These are phyloP conservation scores for Nasonia oneida DNA, from an alignment of 2,888 invertebrate genomes.

Conservation along the genomic window DNA sequence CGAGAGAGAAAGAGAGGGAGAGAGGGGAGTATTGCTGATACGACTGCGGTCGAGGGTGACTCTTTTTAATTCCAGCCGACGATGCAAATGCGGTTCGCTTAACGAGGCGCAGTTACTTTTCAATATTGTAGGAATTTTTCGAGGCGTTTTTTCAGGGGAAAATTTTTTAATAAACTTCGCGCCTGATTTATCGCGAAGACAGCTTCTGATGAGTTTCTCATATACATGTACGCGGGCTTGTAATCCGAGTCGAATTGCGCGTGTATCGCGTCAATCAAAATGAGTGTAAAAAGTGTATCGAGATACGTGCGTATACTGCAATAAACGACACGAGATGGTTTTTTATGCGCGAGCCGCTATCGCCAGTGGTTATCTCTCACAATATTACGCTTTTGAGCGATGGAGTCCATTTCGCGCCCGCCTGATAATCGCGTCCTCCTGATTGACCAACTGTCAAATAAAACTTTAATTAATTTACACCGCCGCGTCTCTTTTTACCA, in stretches of 20 bases:
- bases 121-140: neutral
- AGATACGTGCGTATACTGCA: neutral
- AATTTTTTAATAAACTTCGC: neutral
- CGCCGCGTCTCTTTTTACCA: conserved; percentile 5
- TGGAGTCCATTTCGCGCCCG: conserved; percentile 33
- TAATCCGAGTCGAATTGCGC: neutral
- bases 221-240: neutral
- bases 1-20: neutral
- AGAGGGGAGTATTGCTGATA: neutral
- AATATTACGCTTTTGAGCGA: conserved; percentile 39
- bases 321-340: conserved; percentile 26
- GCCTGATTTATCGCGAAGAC: neutral
- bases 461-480: conserved; percentile 24
- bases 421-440: conserved; percentile 27
- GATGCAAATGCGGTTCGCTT: conserved; percentile 23
- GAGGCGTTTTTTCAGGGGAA: neutral
- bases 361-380: conserved; percentile 24
- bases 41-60: neutral
- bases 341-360: conserved; percentile 36
- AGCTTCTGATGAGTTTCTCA: conserved; percentile 7
- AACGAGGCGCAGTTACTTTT: neutral
- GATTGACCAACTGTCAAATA: conserved; percentile 31
- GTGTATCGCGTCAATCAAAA: conserved; percentile 22
- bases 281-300: conserved; percentile 25
- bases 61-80: neutral